These are phyloP conservation scores for Liopterus haemorrhoidalis DNA, from an alignment of 2,888 invertebrate genomes.

Conservation along the genomic window DNA sequence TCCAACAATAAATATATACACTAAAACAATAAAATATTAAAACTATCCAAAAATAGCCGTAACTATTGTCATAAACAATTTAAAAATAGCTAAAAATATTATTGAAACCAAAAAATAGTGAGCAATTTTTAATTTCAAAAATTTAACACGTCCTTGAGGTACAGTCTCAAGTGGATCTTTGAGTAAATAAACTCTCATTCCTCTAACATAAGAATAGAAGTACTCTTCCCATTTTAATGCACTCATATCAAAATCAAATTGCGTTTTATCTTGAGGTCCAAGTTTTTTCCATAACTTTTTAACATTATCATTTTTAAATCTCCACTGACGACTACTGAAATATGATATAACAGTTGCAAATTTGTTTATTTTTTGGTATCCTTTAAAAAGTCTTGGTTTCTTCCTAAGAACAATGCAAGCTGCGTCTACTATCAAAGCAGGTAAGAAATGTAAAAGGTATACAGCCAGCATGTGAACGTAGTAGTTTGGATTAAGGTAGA, in stretches of 20 bases:
- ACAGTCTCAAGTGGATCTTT: slow-evolving; percentile 74
- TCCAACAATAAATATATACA: no score
- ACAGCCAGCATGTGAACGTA: slow-evolving; percentile 53
- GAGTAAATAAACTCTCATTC: slow-evolving; percentile 69
- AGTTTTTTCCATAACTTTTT: slow-evolving; percentile 53
- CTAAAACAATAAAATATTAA: no score
- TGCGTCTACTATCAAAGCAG: slow-evolving; percentile 57
- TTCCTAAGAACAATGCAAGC: slow-evolving; percentile 53
- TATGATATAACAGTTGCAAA: slow-evolving; percentile 68
- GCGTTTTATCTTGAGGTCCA: slow-evolving; percentile 51
- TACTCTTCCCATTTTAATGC: slow-evolving; percentile 71
- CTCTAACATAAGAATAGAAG: slow-evolving; percentile 62
- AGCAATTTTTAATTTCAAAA: slow-evolving; percentile 34
- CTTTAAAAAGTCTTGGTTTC: slow-evolving; percentile 65
- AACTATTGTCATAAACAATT: no score
- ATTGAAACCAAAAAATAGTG: slow-evolving; percentile 35
- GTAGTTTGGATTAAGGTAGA: slow-evolving; percentile 56
- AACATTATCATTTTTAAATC: slow-evolving; percentile 55
- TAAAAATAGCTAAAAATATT: neutral
- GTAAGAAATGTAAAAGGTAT: slow-evolving; percentile 56
- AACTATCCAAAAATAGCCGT: no score
- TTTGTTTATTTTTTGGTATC: slow-evolving; percentile 69
- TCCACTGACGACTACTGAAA: slow-evolving; percentile 75
- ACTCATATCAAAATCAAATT: slow-evolving; percentile 67
- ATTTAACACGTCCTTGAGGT: slow-evolving; percentile 60